Base-by-base conservation (phyloP, 2,888 invertebrate genomes). In the Lissonota sp. region DNA sequence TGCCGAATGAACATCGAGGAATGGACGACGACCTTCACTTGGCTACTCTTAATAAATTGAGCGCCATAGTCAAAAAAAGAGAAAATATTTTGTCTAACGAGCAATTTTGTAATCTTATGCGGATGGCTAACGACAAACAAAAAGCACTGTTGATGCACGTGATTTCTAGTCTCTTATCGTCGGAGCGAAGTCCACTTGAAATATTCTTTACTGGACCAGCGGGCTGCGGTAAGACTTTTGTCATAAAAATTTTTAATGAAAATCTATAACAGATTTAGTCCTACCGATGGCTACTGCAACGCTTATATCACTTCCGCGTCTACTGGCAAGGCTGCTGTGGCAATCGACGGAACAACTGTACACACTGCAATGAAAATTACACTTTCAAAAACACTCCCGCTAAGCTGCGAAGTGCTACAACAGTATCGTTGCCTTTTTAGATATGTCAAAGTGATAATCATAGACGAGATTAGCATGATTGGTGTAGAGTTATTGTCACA, bases 161-260 rank as follows among this genome's bases (percentile, higher is more conserved):
- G 5, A 81, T 83, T 57, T 5, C 42, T 46, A 44, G 70, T 53
- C 8, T 73, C 16, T 14, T 64, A 55, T 53, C 62, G 53, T 1
- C 16, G 12, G 57, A 44, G 44, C 5, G 26, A 39, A 6, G 8
- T 26, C 80, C 84, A 42, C 72, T 85, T 26, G 79, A 83, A 76
- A 73, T 85, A 46, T 84, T 84, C 63, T 85, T 88, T n/a, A 86
- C 86, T 88, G 88, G n/a, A n/a, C n/a, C n/a, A n/a, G n/a, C n/a
- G n/a, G n/a, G n/a, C n/a, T n/a, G n/a, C n/a, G n/a, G n/a, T 2
- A 90, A 91, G 87, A 80, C 69, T n/a, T 92, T 90, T 72, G 85
- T 89, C 6, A 91, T 92, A 6, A 91, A 91, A 87, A n/a, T 83
- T 90, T 0, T 57, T 93, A 0, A 92, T 92, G 91, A 92, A 92